Base-by-base conservation (phyloP, 2,797 vertebrate genomes). In the Cryptoblepharus egeriae region DNA sequence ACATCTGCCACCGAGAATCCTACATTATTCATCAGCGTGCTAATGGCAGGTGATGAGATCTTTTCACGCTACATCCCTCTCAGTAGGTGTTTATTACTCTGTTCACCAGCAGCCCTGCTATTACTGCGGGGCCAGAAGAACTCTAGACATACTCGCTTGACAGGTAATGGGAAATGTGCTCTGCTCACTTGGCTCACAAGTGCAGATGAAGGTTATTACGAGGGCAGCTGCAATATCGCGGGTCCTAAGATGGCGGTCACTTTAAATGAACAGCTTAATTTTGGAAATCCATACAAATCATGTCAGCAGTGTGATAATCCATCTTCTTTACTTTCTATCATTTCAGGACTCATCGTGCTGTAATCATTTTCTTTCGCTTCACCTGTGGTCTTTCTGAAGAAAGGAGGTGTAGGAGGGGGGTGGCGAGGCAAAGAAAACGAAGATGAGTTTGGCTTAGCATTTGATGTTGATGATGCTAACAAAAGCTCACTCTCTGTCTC, bases 1-100 rank as follows among this genome's bases (percentile, higher is more conserved):
- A 95, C 95, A 96, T 95, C 96, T 96, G 95, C 96, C 95, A 96
- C 71, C 2, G 88, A 94, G 94, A 95, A 95, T 95, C 95, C 95
- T 96, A 95, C 96, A 97, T 97, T 96, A 97, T 97, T 97, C 96
- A 96, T 96, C 88, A 88, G 93, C 0, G 91, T 95, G 94, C 95
- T 97, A 96, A 97, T 96, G 96, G 95, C 96, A 97, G 96, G 96
- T 96, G 96, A 96, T 96, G 96, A 96, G 96, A 96, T 96, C 96
- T 96, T 96, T 96, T 96, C 96, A 96, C 88, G 93, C 95, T 94
- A 96, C 96, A 96, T 94, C 95, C 96, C 95, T 96, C 93, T 96
- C 95, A 94, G 94, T 96, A 95, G 96, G 96, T 96, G 96, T 96
- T 97, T 96, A 96, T 96, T 96, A 94, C 96, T 95, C 95, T 95